Evolutionary conservation across 2,113 vertebrate genomes (phyloP).

Genomic region (Hyperoodon ampullatus): DNA sequence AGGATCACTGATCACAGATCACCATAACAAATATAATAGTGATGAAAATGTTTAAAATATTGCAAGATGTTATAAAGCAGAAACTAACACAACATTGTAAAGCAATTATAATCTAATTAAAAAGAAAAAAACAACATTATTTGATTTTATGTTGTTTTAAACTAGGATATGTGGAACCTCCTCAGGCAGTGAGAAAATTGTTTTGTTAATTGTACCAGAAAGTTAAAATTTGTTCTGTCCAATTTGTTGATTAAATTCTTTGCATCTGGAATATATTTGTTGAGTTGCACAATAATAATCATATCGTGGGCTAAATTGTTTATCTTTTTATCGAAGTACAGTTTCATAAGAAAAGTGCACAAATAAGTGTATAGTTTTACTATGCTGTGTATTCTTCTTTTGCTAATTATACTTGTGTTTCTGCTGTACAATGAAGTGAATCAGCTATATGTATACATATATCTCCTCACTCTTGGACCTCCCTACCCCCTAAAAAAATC

Average conservation of each 20-base stretch:
- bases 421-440: too few relatives aligned
- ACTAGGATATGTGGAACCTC: neutral
- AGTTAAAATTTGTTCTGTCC: neutral
- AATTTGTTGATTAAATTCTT: conserved; percentile 2
- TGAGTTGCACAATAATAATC: neutral
- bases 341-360: neutral
- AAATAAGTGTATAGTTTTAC: neutral
- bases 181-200: neutral
- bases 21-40: neutral
- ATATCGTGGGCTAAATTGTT: conserved; percentile 8
- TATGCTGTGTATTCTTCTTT: neutral
- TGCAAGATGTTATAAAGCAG: neutral
- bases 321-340: neutral
- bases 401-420: neutral
- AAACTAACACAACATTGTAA: too few relatives aligned
- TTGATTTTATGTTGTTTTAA: conserved; percentile 19
- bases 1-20: neutral
- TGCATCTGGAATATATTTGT: neutral
- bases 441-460: too few relatives aligned
- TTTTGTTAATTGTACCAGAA: neutral
- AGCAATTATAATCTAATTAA: too few relatives aligned
- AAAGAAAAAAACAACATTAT: neutral
- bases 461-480: too few relatives aligned
- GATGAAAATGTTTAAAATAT: neutral
- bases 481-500: neutral